Evolutionary conservation across 2,888 invertebrate species (phyloP).

Genomic region (Apamea sordens): DNA sequence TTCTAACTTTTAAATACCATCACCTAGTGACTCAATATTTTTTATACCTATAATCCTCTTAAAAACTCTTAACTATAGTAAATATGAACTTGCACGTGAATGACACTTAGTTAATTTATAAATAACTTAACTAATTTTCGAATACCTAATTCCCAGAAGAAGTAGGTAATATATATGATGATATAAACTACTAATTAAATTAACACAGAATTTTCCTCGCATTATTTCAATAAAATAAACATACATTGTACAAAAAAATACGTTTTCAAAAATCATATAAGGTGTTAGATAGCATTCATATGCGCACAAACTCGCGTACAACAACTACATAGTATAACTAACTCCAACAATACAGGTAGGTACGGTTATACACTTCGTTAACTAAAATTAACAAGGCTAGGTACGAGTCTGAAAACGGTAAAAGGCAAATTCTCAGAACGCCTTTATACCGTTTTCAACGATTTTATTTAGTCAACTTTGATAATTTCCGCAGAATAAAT

Average conservation of each 20-base stretch:
- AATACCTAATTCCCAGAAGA: not conserved
- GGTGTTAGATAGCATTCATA: not conserved
- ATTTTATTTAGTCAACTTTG: slow-evolving; percentile 22
- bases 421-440: slow-evolving; percentile 32
- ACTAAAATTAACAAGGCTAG: slow-evolving; percentile 57
- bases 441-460: slow-evolving; percentile 18
- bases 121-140: no score
- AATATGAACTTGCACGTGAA: no score
- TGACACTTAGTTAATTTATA: no score
- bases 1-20: no score
- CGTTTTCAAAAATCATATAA: not conserved
- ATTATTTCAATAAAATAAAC: not conserved
- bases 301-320: not conserved
- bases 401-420: slow-evolving; percentile 20
- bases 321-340: not conserved
- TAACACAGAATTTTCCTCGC: not conserved
- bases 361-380: slow-evolving; percentile 47
- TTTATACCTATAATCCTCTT: no score
- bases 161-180: not conserved
- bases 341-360: slow-evolving; percentile 11
- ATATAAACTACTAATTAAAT: not conserved
- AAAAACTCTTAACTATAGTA: no score
- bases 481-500: slow-evolving; percentile 6
- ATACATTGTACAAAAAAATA: not conserved
- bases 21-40: no score